Evolutionary conservation across 2,888 invertebrate species (phyloP), one percentile per base, ranked within the genome.

Genomic region (Xanthorhoe spadicearia): DNA sequence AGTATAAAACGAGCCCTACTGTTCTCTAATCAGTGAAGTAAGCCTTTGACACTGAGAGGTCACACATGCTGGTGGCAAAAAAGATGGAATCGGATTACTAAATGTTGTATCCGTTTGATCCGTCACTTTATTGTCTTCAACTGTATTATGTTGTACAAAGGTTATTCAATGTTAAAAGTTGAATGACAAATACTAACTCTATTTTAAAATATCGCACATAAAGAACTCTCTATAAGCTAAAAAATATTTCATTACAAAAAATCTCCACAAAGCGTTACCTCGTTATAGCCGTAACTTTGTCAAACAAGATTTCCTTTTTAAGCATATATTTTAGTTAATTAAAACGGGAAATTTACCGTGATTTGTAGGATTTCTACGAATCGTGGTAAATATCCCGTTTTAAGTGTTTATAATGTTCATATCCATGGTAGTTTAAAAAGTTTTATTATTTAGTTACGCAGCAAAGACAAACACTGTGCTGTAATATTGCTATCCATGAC

Each of bases 41-140:
- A 62, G 49, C 54, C 50, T 52, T 59, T 38, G n/a, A 51, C 58
- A 10, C 19, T 13, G 56, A 66, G 48, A 59, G 69, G 51, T 71
- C 69, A 51, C 43, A 60, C n/a, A 28, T n/a, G 10, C 38, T 65
- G 61, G 57, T 59, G 28, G 59, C n/a, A 46, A 13, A 65, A 61
- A 66, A 53, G 66, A 48, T 69, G 57, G 73, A 75, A 68, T 77
- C 70, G 71, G 73, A 75, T 81, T 72, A 75, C 78, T 71, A 66
- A 72, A 74, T 74, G 74, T 75, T 69, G 79, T 76, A 76, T 78
- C 78, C 76, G 74, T 76, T 81, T 78, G 73, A 79, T 78, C 76
- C 74, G 62, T 63, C 74, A 79, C 77, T 79, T 82, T 68, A 73
- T 75, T 75, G 80, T 76, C 73, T 80, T 83, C 80, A 10, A 15